Evolutionary conservation across 1,140 invertebrate genomes (phyloP).

Genomic region (Caligus rogercresseyi): DNA sequence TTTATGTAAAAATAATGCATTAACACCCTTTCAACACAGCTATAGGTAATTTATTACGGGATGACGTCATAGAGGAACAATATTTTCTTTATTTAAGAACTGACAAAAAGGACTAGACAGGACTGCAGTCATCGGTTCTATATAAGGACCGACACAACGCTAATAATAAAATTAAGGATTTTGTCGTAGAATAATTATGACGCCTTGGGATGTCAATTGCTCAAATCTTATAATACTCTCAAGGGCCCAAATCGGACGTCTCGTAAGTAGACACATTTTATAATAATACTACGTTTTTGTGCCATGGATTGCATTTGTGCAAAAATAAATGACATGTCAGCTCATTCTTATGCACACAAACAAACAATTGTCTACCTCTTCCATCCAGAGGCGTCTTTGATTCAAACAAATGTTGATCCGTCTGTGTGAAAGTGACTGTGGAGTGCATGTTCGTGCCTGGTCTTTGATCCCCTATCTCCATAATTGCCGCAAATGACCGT

Average conservation of each 20-base stretch:
- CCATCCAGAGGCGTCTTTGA: constrained; percentile 4
- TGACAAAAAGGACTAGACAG: neutral
- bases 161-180: neutral
- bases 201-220: too few species aligned
- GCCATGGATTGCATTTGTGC: too few species aligned
- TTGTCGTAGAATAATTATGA: too few species aligned
- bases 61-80: neutral
- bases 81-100: neutral
- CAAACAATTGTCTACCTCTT: constrained; percentile 1
- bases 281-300: too few species aligned
- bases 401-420: neutral
- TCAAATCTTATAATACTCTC: too few species aligned
- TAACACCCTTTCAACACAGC: too few species aligned
- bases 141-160: neutral
- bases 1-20: too few species aligned
- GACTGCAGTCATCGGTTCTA: neutral
- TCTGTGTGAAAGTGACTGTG: neutral
- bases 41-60: too few species aligned
- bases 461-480: constrained; percentile 31
- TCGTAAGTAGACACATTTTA: too few species aligned
- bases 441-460: neutral
- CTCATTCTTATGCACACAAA: too few species aligned
- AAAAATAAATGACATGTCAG: too few species aligned
- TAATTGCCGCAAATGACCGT: constrained; percentile 62
- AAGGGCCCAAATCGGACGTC: too few species aligned